Conservation (phyloP, 2,113 vertebrate genomes). For the Merops nubicus region DNA sequence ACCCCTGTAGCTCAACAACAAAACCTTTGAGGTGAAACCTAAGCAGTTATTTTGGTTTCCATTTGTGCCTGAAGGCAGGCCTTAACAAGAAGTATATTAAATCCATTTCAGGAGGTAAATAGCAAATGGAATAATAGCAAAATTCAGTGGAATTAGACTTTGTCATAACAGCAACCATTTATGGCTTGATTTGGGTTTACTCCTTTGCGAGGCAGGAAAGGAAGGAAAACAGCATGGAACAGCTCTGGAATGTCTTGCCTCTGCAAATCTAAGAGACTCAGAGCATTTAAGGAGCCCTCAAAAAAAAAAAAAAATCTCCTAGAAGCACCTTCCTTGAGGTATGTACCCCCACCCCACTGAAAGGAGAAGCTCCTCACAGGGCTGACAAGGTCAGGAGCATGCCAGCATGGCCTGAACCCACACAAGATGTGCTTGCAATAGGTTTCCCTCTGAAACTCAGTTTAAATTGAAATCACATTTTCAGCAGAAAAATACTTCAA, state of each 20-base stretch:
- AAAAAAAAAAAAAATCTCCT: not conserved
- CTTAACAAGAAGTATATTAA: not conserved
- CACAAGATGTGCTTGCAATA: not conserved
- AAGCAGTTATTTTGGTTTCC: not conserved
- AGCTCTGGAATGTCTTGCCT: not conserved
- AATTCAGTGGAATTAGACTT: not conserved
- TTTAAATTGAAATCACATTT: not conserved
- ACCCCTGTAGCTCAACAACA: not conserved
- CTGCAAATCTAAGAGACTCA: not conserved
- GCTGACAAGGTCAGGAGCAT: not conserved
- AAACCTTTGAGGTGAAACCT: not conserved
- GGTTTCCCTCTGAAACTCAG: not conserved
- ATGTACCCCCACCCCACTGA: accelerated
- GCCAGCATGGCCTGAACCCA: not conserved
- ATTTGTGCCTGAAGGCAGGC: not conserved
- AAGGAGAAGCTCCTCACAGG: not conserved
- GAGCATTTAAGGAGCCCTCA: not conserved
- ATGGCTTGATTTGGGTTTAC: not conserved
- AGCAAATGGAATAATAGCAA: not conserved
- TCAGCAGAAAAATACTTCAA: not conserved
- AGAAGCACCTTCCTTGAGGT: not conserved
- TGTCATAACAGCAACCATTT: not conserved
- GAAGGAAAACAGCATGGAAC: not conserved
- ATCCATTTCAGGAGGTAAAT: not conserved
- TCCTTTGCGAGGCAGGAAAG: not conserved